Evolutionary conservation across 2,888 invertebrate species (phyloP).

Genomic region (Stenolophus ochropezus): DNA sequence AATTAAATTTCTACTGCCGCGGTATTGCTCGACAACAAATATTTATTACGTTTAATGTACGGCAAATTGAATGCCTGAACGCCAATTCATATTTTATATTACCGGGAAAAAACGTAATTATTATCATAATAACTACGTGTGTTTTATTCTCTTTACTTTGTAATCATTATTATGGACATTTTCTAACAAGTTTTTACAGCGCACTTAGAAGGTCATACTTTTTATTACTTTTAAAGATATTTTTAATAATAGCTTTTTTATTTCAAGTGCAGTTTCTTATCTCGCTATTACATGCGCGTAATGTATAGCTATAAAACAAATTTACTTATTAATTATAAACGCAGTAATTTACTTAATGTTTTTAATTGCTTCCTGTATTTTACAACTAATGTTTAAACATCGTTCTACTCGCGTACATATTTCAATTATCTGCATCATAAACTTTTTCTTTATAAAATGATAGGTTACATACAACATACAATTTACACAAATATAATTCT

Average conservation of each 20-base stretch:
- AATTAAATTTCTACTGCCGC: background rate
- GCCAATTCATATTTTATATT: slow-evolving; percentile 2
- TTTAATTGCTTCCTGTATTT: slow-evolving; percentile 45
- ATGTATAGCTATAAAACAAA: slow-evolving; percentile 37
- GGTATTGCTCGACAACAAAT: background rate
- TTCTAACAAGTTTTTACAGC: slow-evolving; percentile 24
- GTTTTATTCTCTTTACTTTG: slow-evolving; percentile 5
- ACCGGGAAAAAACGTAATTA: slow-evolving; percentile 24
- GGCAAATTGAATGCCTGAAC: slow-evolving; percentile 4
- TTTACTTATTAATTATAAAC: slow-evolving; percentile 45
- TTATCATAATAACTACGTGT: slow-evolving; percentile 1
- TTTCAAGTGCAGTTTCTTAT: slow-evolving; percentile 27
- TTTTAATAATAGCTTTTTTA: slow-evolving; percentile 34
- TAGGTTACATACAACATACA: background rate
- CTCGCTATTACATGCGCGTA: background rate
- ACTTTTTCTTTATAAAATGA: slow-evolving; percentile 8
- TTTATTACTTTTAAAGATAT: slow-evolving; percentile 29
- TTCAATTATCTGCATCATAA: slow-evolving; percentile 24
- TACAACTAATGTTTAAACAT: slow-evolving; percentile 44
- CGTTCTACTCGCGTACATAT: slow-evolving; percentile 1
- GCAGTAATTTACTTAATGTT: slow-evolving; percentile 40
- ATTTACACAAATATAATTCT: background rate
- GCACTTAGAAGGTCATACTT: slow-evolving; percentile 22
- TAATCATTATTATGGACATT: slow-evolving; percentile 19
- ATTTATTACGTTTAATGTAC: slow-evolving; percentile 18